Percentiles rank a stretch among this genome's conserved stretches.
phyloP scores from a whole-genome alignment of 2,113 vertebrate species.

The Phalacrocorax pelagicus region DNA sequence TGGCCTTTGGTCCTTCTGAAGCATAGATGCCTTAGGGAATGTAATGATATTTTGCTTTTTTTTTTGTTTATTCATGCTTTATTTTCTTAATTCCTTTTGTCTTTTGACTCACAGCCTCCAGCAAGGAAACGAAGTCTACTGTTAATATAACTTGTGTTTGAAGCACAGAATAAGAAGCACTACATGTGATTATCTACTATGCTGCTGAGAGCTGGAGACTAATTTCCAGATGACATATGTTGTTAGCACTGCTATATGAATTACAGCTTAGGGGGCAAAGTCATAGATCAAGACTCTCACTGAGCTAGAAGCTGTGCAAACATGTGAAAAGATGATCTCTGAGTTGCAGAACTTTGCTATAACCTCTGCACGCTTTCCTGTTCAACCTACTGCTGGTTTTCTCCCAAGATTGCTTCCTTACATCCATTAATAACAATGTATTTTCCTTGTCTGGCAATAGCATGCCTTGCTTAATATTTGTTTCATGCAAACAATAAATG shows the following conservation, averaged over 20 bases:
- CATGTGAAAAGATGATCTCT: neutral
- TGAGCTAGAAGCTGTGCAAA: neutral
- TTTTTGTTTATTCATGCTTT: neutral
- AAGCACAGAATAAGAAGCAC: neutral
- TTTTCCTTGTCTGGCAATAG: neutral
- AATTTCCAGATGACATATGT: conserved; percentile 12
- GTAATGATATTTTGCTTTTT: neutral
- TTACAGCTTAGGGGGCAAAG: neutral
- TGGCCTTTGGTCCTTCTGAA: neutral
- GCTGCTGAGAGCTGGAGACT: neutral
- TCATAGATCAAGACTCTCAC: neutral
- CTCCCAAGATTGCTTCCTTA: neutral
- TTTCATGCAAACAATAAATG: neutral
- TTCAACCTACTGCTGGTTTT: neutral
- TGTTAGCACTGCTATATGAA: neutral
- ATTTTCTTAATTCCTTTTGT: neutral
- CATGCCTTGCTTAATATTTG: neutral
- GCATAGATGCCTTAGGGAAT: neutral
- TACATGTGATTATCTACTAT: neutral
- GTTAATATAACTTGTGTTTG: neutral
- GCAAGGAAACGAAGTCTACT: neutral
- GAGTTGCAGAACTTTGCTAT: neutral
- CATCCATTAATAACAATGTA: neutral
- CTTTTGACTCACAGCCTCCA: neutral
- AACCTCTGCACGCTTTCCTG: neutral